Evolutionary conservation across 1,140 invertebrate genomes (phyloP).

Genomic region (Hirudo medicinalis): DNA sequence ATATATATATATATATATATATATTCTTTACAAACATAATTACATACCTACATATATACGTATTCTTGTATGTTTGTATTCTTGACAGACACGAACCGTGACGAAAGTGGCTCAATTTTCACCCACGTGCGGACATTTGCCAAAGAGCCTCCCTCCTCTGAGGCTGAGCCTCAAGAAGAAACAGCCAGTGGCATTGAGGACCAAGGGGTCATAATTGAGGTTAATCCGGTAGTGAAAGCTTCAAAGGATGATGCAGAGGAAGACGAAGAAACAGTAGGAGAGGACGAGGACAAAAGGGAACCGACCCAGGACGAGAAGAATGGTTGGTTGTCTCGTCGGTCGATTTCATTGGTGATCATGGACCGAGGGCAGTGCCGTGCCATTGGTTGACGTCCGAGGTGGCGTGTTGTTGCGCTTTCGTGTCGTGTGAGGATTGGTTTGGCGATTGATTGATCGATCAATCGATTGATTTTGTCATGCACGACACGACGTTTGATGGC

Average conservation of each 20-base stretch:
- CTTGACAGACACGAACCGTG: background rate
- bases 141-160: background rate
- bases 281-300: background rate
- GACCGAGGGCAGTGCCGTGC: background rate
- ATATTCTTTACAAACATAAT: no score
- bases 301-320: constrained; percentile 19
- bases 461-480: background rate
- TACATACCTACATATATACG: background rate
- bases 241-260: constrained; percentile 19
- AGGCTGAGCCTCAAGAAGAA: background rate
- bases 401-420: background rate
- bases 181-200: background rate
- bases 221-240: constrained; percentile 20
- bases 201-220: constrained; percentile 5
- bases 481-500: no score
- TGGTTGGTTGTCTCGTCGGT: background rate
- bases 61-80: background rate
- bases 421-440: background rate
- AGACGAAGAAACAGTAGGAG: background rate
- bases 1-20: background rate
- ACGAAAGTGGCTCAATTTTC: constrained; percentile 2
- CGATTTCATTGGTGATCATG: background rate
- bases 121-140: no score
- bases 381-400: background rate
- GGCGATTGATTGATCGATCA: background rate